phyloP scores from a whole-genome alignment of 2,888 invertebrate species.

The Auanema sp. region DNA sequence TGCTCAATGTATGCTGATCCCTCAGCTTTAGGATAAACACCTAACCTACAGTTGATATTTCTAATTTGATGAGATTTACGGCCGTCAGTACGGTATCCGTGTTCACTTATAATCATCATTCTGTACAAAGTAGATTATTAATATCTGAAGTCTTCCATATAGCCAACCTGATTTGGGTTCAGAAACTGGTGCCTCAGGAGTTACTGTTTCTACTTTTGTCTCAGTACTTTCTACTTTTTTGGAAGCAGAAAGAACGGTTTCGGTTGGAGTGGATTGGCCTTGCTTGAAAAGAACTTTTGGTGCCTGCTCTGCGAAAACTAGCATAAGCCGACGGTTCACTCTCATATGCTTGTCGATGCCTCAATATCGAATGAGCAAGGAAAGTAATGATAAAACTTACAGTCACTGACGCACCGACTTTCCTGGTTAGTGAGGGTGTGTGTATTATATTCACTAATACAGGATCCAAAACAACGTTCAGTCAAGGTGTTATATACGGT shows the following conservation, averaged over 20 bases:
- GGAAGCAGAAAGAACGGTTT: constrained; percentile 25
- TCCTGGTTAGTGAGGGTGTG: constrained; percentile 41
- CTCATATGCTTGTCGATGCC: constrained; percentile 61
- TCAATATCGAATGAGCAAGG: constrained; percentile 18
- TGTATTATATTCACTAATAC: constrained; percentile 53
- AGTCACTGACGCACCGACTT: constrained; percentile 42
- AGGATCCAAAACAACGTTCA: constrained; percentile 55
- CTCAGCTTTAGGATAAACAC: constrained; percentile 59
- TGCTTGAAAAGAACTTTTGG: constrained; percentile 55
- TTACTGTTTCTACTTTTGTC: constrained; percentile 2
- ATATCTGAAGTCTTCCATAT: neutral
- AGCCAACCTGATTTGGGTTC: neutral
- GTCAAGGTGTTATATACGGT: constrained; percentile 61
- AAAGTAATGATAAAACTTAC: constrained; percentile 37
- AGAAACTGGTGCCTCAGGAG: neutral
- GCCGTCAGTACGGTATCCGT: constrained; percentile 60
- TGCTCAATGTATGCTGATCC: constrained; percentile 63
- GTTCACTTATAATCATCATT: constrained; percentile 52
- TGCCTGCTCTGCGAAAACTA: constrained; percentile 56
- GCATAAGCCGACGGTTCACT: constrained; percentile 58
- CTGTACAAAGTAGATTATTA: neutral
- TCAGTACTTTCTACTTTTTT: constrained; percentile 12
- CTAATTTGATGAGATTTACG: constrained; percentile 58
- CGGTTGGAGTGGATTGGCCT: constrained; percentile 36
- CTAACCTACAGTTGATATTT: constrained; percentile 52